phyloP scores from a whole-genome alignment of 2,797 vertebrate species.

The Phataginus tricuspis region DNA sequence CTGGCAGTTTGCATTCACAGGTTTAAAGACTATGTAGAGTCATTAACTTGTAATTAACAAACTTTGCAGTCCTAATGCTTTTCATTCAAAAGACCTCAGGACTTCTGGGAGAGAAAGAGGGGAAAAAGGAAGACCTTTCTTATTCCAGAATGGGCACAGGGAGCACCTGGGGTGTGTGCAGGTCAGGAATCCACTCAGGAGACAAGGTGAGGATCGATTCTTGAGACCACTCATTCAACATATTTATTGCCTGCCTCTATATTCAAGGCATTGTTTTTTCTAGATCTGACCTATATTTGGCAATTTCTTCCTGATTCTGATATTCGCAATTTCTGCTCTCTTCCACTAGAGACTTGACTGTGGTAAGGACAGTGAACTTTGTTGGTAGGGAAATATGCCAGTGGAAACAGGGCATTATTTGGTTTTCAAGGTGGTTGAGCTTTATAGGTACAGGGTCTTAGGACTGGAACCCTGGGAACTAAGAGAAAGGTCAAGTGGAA shows the following conservation, averaged over 20 bases:
- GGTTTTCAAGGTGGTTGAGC: neutral
- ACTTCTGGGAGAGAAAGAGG: neutral
- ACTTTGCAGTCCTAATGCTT: neutral
- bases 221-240: neutral
- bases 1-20: conserved; percentile 35
- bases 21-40: conserved; percentile 9
- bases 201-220: neutral
- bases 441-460: neutral
- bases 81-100: neutral
- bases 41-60: conserved; percentile 53
- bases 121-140: neutral
- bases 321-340: neutral
- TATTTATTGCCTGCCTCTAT: neutral
- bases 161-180: neutral
- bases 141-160: neutral
- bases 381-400: neutral
- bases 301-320: neutral
- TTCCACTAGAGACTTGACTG: neutral
- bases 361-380: neutral
- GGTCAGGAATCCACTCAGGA: neutral
- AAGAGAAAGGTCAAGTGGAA: neutral
- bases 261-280: neutral
- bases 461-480: neutral
- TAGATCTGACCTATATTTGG: neutral
- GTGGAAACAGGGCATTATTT: neutral